Percentiles rank a stretch among this genome's conserved stretches.
phyloP scores from a whole-genome alignment of 2,888 invertebrate species.

The Liodrosophila aerea region DNA sequence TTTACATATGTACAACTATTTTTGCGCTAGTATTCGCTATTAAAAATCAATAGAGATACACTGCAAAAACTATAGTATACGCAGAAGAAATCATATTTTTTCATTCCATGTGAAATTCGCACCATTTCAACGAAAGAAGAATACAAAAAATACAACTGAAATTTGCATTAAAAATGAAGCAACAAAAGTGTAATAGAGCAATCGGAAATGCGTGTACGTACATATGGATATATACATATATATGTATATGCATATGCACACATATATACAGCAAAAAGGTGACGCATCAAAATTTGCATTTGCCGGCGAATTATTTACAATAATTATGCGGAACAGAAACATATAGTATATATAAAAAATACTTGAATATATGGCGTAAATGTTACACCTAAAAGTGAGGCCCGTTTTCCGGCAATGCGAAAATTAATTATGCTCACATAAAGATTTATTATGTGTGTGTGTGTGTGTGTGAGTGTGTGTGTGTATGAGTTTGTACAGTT shows the following conservation, averaged over 20 bases:
- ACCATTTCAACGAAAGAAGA: background rate
- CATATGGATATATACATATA: too few relatives aligned
- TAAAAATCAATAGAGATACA: too few relatives aligned
- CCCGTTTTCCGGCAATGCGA: slow-evolving; percentile 36
- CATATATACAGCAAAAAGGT: slow-evolving; percentile 1
- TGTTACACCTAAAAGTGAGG: slow-evolving; percentile 42
- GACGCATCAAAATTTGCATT: slow-evolving; percentile 31
- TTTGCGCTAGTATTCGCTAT: too few relatives aligned
- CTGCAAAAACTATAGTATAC: too few relatives aligned
- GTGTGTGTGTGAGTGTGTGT: slow-evolving; percentile 1
- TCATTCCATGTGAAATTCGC: background rate
- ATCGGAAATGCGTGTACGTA: slow-evolving; percentile 19
- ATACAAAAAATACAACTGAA: background rate
- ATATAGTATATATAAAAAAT: slow-evolving; percentile 1
- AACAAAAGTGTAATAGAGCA: slow-evolving; percentile 4
- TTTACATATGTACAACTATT: too few relatives aligned
- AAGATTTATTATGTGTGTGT: background rate
- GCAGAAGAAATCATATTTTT: too few relatives aligned
- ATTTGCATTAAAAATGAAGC: background rate
- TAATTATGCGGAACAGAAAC: slow-evolving; percentile 43
- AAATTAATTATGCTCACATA: slow-evolving; percentile 4
- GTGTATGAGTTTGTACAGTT: slow-evolving; percentile 5
- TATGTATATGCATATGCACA: too few relatives aligned
- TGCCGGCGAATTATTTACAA: slow-evolving; percentile 43
- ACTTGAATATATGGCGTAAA: slow-evolving; percentile 21